Percentiles rank a stretch among this genome's conserved stretches.
Conservation (phyloP, 2,113 vertebrate genomes). For the Triplophysa siluroides region DNA sequence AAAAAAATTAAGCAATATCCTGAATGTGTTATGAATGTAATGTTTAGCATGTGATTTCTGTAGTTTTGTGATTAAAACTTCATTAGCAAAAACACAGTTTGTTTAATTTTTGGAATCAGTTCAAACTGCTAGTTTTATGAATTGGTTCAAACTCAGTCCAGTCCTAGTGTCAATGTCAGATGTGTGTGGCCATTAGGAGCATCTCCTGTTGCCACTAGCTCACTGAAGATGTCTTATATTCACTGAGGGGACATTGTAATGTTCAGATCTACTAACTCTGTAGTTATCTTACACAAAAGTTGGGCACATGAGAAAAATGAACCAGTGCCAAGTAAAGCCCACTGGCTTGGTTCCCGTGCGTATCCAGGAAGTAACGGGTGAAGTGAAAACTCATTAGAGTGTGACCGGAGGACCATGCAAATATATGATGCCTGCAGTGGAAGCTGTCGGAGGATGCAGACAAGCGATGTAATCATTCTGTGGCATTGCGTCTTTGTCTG, state of each 20-base stretch:
- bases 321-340: not conserved
- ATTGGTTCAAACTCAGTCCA: too few species aligned
- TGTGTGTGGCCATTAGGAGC: too few species aligned
- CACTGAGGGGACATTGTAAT: not conserved
- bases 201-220: too few species aligned
- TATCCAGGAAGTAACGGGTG: not conserved
- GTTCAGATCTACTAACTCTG: not conserved
- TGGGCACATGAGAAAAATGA: not conserved
- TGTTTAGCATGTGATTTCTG: too few species aligned
- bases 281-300: not conserved
- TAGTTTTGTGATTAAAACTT: too few species aligned
- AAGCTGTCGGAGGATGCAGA: not conserved
- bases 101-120: too few species aligned
- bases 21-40: too few species aligned
- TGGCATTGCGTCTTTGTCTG: not conserved
- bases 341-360: not conserved
- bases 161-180: too few species aligned
- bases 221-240: not conserved
- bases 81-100: too few species aligned
- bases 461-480: not conserved
- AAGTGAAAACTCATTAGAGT: not conserved
- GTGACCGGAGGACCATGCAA: slow-evolving; percentile 27
- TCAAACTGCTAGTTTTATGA: too few species aligned
- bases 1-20: not conserved
- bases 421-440: slow-evolving; percentile 33